Evolutionary conservation across 1,140 invertebrate genomes (phyloP).

Genomic region (Plutomurus gul): DNA sequence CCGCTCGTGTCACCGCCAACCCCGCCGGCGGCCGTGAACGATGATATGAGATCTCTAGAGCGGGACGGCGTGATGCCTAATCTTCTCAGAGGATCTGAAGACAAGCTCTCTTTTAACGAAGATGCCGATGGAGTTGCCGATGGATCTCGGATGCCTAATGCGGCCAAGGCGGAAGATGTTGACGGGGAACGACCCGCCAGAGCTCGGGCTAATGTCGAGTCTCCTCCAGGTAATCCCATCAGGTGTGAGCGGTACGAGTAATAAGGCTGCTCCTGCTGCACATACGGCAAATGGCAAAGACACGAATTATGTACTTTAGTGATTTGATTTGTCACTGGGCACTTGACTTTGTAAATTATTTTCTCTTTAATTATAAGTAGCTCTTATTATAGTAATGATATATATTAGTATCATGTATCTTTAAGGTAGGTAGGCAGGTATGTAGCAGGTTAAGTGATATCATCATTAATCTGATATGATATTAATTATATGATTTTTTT

Average conservation of each 20-base stretch:
- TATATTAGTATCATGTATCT: too few species aligned
- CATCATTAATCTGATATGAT: too few species aligned
- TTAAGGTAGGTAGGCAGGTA: too few species aligned
- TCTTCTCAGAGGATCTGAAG: constrained; percentile 49
- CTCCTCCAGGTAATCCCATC: constrained; percentile 58
- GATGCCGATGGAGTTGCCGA: constrained; percentile 55
- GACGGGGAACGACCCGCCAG: constrained; percentile 49
- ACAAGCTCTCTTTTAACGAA: constrained; percentile 57
- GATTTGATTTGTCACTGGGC: constrained; percentile 23
- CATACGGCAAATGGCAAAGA: constrained; percentile 21
- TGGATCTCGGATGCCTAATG: constrained; percentile 59
- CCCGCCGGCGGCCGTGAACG: constrained; percentile 13
- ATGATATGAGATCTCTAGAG: constrained; percentile 50
- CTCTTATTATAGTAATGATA: too few species aligned
- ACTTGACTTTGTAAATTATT: background rate
- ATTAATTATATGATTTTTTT: too few species aligned
- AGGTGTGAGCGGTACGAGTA: constrained; percentile 62
- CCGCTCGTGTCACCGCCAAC: constrained; percentile 35
- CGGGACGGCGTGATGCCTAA: constrained; percentile 52
- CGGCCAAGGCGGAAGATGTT: constrained; percentile 58
- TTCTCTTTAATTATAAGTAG: background rate
- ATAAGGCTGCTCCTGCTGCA: constrained; percentile 57
- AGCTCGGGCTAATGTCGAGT: constrained; percentile 51
- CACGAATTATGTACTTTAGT: constrained; percentile 25
- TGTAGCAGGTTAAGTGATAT: too few species aligned